A percentile compares a stretch with the other conserved stretches of the same genome.
Evolutionary conservation across 1,140 invertebrate genomes (phyloP).

Genomic region (Propsilocerus akamusi): DNA sequence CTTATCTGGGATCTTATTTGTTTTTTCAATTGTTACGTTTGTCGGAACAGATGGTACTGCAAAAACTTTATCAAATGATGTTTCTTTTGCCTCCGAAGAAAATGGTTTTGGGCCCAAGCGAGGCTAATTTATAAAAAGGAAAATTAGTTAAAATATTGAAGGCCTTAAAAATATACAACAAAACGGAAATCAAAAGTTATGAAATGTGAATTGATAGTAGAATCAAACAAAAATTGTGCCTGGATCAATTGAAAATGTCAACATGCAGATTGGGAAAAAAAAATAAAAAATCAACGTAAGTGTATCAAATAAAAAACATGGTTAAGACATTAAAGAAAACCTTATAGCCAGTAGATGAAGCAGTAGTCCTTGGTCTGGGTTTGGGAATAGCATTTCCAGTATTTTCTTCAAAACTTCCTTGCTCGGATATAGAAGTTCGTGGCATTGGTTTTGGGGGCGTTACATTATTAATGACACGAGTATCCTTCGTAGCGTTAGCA

Average conservation of each 20-base stretch:
- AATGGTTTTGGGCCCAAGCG: slow-evolving; percentile 66
- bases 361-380: slow-evolving; percentile 52
- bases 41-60: slow-evolving; percentile 50
- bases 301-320: slow-evolving; percentile 9
- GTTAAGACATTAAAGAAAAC: slow-evolving; percentile 23
- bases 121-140: slow-evolving; percentile 30
- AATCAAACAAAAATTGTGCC: too few species aligned
- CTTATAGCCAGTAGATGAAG: slow-evolving; percentile 43
- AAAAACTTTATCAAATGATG: slow-evolving; percentile 63
- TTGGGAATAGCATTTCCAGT: slow-evolving; percentile 31
- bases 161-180: too few species aligned
- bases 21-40: background rate
- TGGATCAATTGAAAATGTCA: background rate
- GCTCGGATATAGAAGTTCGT: slow-evolving; percentile 33
- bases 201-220: too few species aligned
- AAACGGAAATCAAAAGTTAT: too few species aligned
- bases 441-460: slow-evolving; percentile 59
- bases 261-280: slow-evolving; percentile 5
- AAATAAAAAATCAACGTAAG: slow-evolving; percentile 8
- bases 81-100: slow-evolving; percentile 45
- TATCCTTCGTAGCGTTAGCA: background rate
- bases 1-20: slow-evolving; percentile 10
- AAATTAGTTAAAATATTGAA: background rate
- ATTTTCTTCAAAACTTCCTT: slow-evolving; percentile 24
- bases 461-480: too few species aligned